Conservation (phyloP, 2,797 vertebrate genomes). For the Sparidentex hasta region DNA sequence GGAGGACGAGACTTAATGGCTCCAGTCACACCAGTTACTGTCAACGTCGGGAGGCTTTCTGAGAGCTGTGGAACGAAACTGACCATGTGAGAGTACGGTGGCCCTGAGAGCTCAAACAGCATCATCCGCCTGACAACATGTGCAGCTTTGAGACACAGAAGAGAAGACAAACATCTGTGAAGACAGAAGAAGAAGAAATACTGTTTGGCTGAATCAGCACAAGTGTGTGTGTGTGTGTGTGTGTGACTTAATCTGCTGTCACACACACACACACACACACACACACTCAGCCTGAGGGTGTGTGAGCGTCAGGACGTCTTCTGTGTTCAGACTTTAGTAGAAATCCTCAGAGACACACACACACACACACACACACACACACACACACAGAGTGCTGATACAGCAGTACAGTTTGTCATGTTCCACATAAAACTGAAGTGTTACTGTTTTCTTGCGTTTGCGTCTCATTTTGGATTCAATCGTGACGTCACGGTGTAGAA, state of each 20-base stretch:
- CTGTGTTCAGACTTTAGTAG: not conserved
- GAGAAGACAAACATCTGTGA: constrained; percentile 14
- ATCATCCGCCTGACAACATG: no score
- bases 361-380: constrained; percentile 30
- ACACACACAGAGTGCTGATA: constrained; percentile 37
- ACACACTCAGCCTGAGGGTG: constrained; percentile 8
- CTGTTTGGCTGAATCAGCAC: constrained; percentile 52
- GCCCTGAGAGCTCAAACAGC: no score
- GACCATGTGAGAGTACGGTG: no score
- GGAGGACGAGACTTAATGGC: constrained; percentile 8
- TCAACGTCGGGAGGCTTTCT: not conserved
- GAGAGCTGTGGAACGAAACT: no score
- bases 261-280: not conserved
- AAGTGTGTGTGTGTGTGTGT: not conserved
- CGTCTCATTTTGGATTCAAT: no score
- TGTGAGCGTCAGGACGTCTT: not conserved
- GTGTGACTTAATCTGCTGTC: constrained; percentile 1
- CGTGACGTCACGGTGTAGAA: no score
- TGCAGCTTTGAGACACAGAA: no score
- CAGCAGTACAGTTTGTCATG: constrained; percentile 34
- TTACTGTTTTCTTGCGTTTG: no score
- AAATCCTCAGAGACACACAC: constrained; percentile 20
- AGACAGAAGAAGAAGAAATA: constrained; percentile 8
- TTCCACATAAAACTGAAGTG: not conserved
- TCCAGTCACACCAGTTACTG: not conserved